Evolutionary conservation across 2,888 invertebrate genomes (phyloP), one percentile per base, ranked within the genome.

Genomic region (Gandaritis pyraliata): DNA sequence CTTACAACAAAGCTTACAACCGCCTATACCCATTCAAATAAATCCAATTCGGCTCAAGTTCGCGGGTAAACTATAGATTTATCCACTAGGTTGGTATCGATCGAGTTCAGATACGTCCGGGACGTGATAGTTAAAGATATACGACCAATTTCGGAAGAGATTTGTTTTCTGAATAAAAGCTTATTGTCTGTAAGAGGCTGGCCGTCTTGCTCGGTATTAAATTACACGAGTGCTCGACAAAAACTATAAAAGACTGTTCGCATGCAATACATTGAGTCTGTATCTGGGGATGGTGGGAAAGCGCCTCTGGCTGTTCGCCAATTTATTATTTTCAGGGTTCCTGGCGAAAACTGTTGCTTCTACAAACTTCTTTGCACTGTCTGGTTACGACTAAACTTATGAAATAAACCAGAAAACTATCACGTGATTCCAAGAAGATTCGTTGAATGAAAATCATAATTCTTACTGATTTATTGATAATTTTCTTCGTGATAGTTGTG

Each of bases 221-320:
- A 83, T 85, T 81, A 83, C 82, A 73, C 66, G 57, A 72, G 60
- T 74, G 72, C 77, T 81, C 81, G 77, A 80, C 75, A 82, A 80
- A 82, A 83, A 80, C 81, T 81, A 79, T 81, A 81, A 81, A 82
- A 81, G 81, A 75, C 74, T 80, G 68, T 80, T 82, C 77, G 77
- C 79, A 76, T 82, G 79, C 82, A 79, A 83, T 85, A 83, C 85
- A 80, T 78, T 73, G 76, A 70, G 71, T 72, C 73, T 74, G 76
- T 79, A 76, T 77, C 75, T 73, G 65, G 69, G 66, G 68, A 66
- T 71, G 75, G 71, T 70, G 68, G 73, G 72, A 73, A 63, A 68
- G 72, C 59, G 52, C 61, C 66, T 64, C 73, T 89, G 90, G 90
- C 86, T 38, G 58, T 51, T 23, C 12, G 83, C 90, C 89, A 90